Conservation (phyloP, 1,140 invertebrate genomes). For the Caenorhabditis brenneri region DNA sequence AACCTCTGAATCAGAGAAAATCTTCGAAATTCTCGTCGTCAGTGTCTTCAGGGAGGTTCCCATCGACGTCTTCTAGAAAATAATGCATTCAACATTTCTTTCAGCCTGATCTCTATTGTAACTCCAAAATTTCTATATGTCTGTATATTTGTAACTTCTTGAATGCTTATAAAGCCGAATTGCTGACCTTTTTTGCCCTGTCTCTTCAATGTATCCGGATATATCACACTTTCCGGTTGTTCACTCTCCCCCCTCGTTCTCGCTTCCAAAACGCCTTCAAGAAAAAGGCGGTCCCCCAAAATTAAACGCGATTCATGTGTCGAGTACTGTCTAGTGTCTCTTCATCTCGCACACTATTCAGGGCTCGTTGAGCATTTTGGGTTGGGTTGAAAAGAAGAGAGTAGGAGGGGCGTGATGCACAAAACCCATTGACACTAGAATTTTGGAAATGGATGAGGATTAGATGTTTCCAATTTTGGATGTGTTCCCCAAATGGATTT, state of each 20-base stretch:
- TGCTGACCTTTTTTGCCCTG: background rate
- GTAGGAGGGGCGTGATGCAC: background rate
- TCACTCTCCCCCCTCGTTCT: background rate
- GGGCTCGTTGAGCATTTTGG: background rate
- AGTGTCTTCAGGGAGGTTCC: background rate
- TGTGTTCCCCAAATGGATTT: background rate
- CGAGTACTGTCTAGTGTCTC: conserved; percentile 1
- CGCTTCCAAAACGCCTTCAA: background rate
- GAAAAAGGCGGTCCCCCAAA: background rate
- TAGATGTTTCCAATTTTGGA: background rate
- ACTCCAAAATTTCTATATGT: background rate
- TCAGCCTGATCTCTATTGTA: background rate
- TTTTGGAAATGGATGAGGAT: background rate
- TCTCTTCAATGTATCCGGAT: background rate
- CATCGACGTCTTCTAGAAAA: background rate
- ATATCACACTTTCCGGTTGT: conserved; percentile 36
- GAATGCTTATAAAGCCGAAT: too few relatives aligned
- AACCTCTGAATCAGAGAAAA: background rate
- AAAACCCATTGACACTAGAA: background rate
- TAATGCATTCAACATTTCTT: background rate
- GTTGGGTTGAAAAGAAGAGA: background rate
- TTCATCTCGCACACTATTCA: background rate
- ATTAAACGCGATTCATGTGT: conserved; percentile 31
- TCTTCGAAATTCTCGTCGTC: background rate
- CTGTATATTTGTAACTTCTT: background rate